phyloP scores from a whole-genome alignment of 2,113 vertebrate species.

The Scolopax mira region DNA sequence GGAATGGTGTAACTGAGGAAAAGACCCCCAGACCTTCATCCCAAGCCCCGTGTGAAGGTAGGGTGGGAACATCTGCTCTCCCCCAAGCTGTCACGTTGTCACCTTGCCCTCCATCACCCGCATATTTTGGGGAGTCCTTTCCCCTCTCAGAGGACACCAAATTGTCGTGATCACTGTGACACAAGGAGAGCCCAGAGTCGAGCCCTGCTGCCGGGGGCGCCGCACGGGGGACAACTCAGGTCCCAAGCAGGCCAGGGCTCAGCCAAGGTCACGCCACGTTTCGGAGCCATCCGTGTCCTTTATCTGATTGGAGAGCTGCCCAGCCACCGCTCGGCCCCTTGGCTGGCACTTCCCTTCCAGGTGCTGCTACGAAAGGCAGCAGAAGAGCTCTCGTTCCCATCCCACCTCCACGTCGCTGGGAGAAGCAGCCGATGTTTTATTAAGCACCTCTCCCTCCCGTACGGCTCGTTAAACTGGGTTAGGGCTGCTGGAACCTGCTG shows the following conservation, averaged over 20 bases:
- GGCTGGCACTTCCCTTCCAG: neutral
- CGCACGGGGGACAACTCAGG: neutral
- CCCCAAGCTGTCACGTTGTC: neutral
- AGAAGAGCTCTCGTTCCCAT: neutral
- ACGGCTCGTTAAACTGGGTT: constrained; percentile 43
- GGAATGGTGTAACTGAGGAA: neutral
- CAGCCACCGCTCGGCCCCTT: neutral
- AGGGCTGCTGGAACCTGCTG: constrained; percentile 40
- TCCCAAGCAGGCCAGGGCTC: neutral
- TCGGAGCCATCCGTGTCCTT: neutral
- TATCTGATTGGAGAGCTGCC: neutral
- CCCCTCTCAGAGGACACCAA: neutral
- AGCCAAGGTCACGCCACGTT: neutral
- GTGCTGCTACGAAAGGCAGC: constrained; percentile 3
- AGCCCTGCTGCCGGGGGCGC: neutral
- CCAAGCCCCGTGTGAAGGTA: neutral
- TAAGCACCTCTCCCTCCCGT: constrained; percentile 5
- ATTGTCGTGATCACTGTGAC: neutral
- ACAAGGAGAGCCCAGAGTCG: neutral
- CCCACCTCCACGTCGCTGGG: neutral
- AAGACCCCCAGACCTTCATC: neutral
- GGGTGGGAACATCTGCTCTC: neutral
- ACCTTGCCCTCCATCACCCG: neutral
- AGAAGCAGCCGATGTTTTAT: constrained; percentile 44
- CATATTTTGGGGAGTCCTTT: rapidly evolving